Evolutionary conservation across 2,113 vertebrate genomes (phyloP).

Genomic region (Microcebus lehilahytsara): DNA sequence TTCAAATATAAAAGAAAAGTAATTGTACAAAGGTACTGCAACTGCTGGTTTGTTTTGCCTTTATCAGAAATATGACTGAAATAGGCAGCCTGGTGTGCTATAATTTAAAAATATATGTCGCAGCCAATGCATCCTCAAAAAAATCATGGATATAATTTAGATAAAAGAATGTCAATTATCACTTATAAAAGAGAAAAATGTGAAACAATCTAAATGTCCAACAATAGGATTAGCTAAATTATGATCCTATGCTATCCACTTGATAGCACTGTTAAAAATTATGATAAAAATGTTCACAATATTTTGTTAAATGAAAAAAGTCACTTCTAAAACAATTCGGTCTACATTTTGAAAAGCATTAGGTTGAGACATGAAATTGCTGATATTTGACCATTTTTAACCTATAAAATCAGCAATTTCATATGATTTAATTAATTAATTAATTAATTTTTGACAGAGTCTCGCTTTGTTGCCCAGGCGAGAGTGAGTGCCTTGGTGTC

Average conservation of each 20-base stretch:
- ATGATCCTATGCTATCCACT: background rate
- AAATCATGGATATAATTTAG: conserved; percentile 2
- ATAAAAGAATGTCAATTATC: conserved; percentile 8
- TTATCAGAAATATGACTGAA: background rate
- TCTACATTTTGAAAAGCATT: conserved; percentile 1
- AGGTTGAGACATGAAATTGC: background rate
- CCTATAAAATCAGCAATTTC: conserved; percentile 22
- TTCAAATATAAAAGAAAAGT: conserved; percentile 20
- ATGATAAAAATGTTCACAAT: background rate
- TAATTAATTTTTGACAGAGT: background rate
- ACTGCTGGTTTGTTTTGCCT: conserved; percentile 22
- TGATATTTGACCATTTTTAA: conserved; percentile 22
- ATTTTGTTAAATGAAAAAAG: conserved; percentile 6
- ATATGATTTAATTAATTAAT: background rate
- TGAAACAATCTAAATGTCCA: background rate
- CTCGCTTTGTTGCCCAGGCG: too few relatives aligned
- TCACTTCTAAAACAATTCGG: background rate
- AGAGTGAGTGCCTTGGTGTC: too few relatives aligned
- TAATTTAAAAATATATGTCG: background rate
- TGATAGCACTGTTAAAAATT: conserved; percentile 1
- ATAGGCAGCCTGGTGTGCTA: background rate
- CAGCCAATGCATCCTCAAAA: background rate
- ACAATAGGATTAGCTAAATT: conserved; percentile 26
- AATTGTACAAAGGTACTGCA: background rate
- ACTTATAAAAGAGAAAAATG: conserved; percentile 16